Conservation (phyloP, 1,140 invertebrate species). For the Lasaia peninsularis region DNA sequence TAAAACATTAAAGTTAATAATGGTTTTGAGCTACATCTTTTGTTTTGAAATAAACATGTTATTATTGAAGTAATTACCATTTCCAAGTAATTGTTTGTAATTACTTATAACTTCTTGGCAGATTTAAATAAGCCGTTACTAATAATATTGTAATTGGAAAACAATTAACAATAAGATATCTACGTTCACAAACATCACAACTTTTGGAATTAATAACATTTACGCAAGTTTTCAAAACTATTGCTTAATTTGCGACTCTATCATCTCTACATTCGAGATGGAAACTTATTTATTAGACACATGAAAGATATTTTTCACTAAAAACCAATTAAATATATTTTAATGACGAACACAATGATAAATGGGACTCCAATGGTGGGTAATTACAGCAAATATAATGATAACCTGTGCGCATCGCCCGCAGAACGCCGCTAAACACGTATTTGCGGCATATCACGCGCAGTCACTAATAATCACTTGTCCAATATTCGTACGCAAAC, state of each 20-base stretch:
- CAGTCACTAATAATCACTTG: constrained; percentile 64
- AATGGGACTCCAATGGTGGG: constrained; percentile 45
- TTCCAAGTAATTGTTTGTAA: neutral
- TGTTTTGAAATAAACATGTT: constrained; percentile 7
- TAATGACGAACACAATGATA: neutral
- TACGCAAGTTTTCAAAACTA: neutral
- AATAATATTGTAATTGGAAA: neutral
- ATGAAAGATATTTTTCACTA: neutral
- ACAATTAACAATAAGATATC: neutral
- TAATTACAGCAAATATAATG: constrained; percentile 49
- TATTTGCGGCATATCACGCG: constrained; percentile 66
- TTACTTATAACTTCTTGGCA: neutral
- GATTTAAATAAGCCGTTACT: neutral
- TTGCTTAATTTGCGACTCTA: no score
- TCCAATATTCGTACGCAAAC: constrained; percentile 57
- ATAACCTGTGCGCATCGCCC: constrained; percentile 73
- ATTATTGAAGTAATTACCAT: neutral
- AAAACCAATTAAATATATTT: neutral
- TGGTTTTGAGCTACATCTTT: neutral
- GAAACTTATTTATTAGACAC: neutral
- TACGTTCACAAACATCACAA: neutral
- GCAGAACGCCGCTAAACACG: constrained; percentile 66
- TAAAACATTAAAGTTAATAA: neutral
- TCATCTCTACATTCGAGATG: neutral
- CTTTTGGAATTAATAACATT: neutral